Evolutionary conservation across 2,113 vertebrate genomes (phyloP).

Genomic region (Enhydra lutris): DNA sequence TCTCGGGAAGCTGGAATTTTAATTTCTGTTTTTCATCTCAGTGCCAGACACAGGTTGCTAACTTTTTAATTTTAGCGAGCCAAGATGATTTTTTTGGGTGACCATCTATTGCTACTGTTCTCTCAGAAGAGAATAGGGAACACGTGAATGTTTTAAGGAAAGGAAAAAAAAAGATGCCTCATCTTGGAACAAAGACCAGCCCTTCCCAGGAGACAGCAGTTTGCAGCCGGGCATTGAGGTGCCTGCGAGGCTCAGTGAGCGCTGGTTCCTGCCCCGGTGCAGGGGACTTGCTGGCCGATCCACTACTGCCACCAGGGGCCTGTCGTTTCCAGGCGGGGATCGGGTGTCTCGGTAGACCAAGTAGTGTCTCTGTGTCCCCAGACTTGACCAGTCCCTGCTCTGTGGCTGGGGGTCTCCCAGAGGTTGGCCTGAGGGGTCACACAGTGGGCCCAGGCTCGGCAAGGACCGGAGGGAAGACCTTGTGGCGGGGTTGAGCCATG

Average conservation of each 20-base stretch:
- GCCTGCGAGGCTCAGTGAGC: accelerated
- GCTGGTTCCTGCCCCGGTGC: accelerated
- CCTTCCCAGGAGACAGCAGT: background rate
- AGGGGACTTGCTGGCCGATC: accelerated
- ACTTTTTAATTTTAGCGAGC: background rate
- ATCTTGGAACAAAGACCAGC: background rate
- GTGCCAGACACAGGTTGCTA: background rate
- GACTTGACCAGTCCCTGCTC: background rate
- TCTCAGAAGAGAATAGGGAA: background rate
- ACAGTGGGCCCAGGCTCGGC: background rate
- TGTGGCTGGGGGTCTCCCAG: accelerated
- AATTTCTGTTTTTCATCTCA: background rate
- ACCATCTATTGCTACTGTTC: background rate
- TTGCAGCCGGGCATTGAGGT: accelerated
- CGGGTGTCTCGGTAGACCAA: background rate
- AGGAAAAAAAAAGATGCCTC: too few species aligned
- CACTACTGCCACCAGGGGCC: accelerated
- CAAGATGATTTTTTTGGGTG: background rate
- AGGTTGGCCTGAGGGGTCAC: background rate
- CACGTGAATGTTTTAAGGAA: background rate
- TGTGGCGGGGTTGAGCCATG: background rate
- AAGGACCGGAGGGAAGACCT: background rate
- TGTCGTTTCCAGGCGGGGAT: background rate
- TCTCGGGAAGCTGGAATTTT: background rate
- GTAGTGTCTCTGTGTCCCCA: background rate